Evolutionary conservation across 1,140 invertebrate genomes (phyloP), one percentile per base, ranked within the genome.

Genomic region (Tenebrio molitor): DNA sequence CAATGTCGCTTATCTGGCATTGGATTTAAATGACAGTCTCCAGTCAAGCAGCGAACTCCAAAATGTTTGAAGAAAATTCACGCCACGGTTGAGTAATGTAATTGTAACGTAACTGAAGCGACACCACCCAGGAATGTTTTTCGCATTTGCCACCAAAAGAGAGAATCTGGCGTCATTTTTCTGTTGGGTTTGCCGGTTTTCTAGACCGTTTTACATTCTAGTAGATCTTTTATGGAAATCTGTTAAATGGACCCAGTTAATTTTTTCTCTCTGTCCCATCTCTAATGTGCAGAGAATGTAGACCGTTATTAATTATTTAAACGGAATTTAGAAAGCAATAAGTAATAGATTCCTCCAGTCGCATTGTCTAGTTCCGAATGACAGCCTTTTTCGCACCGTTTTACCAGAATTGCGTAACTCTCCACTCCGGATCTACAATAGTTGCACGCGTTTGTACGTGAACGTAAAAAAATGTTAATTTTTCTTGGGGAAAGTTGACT

Each of bases 281-380:
- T 17, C 17, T 17, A 10, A 46, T 46, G 12, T 46, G 42, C 15
- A 17, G 42, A 46, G 42, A 46, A 46, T 46, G 42, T 46, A 17
- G 42, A 46, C 42, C 42, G 42, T 46, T 46, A 4, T 46, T 46
- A 19, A 46, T 41, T n/a, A n/a, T n/a, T n/a, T n/a, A n/a, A n/a
- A n/a, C n/a, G n/a, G 12, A 46, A 46, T 16, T 46, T 46, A 46
- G 42, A 46, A 46, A 46, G 42, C 16, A 46, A 16, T 46, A 5
- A n/a, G 5, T 2, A 7, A 3, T 7, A 39, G 12, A 8, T 39
- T 39, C 5, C n/a, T n/a, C 36, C n/a, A n/a, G n/a, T n/a, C n/a
- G n/a, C n/a, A n/a, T n/a, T n/a, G n/a, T n/a, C n/a, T n/a, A n/a
- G n/a, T n/a, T n/a, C n/a, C n/a, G n/a, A n/a, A n/a, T n/a, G n/a